Percentiles rank a stretch among this genome's conserved stretches.
Evolutionary conservation across 2,888 invertebrate genomes (phyloP).

Genomic region (Cataglyphis cursor): DNA sequence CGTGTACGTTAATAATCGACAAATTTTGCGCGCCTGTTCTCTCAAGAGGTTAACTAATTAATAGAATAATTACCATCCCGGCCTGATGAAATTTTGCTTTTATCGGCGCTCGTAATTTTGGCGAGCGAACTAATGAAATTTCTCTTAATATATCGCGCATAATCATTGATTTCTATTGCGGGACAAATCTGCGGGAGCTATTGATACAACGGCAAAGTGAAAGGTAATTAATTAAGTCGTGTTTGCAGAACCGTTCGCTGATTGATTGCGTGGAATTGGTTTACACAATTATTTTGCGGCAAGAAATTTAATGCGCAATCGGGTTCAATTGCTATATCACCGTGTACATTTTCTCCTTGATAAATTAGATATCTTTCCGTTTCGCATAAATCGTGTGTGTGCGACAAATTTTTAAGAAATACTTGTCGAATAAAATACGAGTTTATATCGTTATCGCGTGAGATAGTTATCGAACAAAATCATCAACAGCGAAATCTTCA

Average conservation of each 20-base stretch:
- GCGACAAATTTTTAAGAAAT: neutral
- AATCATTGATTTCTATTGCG: constrained; percentile 55
- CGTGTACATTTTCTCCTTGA: constrained; percentile 12
- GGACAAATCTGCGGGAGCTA: constrained; percentile 49
- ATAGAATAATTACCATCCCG: constrained; percentile 39
- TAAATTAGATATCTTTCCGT: neutral
- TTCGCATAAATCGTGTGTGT: neutral
- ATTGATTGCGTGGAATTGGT: constrained; percentile 53
- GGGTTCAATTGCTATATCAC: neutral
- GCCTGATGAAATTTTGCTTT: constrained; percentile 49
- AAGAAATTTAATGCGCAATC: constrained; percentile 53
- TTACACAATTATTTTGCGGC: constrained; percentile 51
- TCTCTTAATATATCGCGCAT: constrained; percentile 56
- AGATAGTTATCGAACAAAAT: neutral
- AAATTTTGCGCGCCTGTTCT: constrained; percentile 32
- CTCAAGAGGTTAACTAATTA: constrained; percentile 52
- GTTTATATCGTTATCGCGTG: constrained; percentile 6
- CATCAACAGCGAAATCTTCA: neutral
- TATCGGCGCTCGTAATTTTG: constrained; percentile 46
- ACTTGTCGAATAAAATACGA: neutral
- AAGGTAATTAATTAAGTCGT: constrained; percentile 57
- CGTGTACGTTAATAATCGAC: constrained; percentile 23
- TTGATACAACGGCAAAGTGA: constrained; percentile 55
- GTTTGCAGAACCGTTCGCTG: constrained; percentile 52
- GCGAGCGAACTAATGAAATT: constrained; percentile 50